Evolutionary conservation across 2,797 vertebrate genomes (phyloP).

Genomic region (Acanthurus leucopareius): DNA sequence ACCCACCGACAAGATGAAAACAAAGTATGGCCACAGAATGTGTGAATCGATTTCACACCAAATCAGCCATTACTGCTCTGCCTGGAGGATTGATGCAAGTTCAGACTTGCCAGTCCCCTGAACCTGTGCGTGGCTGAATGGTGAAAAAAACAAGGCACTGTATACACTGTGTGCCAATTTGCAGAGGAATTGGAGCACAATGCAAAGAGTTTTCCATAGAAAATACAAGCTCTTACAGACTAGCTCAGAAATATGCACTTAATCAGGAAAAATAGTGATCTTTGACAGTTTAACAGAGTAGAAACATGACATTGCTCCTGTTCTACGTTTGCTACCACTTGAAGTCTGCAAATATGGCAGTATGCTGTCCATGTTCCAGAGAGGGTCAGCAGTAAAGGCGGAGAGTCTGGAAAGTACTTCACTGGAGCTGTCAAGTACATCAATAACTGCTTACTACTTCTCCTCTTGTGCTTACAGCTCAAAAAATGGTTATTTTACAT

Average conservation of each 20-base stretch:
- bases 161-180: background rate
- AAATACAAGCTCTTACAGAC: background rate
- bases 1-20: slow-evolving; percentile 38
- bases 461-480: too few species aligned
- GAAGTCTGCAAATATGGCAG: too few species aligned
- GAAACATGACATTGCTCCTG: background rate
- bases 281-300: background rate
- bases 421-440: too few species aligned
- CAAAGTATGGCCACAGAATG: slow-evolving; percentile 3
- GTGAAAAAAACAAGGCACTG: slow-evolving; percentile 5
- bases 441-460: too few species aligned
- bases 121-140: slow-evolving; percentile 28
- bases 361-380: too few species aligned
- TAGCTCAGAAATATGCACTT: background rate
- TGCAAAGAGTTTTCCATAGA: background rate
- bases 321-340: background rate
- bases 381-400: too few species aligned
- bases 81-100: slow-evolving; percentile 41
- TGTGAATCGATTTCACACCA: slow-evolving; percentile 45
- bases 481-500: too few species aligned
- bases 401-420: too few species aligned
- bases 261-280: background rate
- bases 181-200: background rate
- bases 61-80: slow-evolving; percentile 35
- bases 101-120: slow-evolving; percentile 34